phyloP scores from a whole-genome alignment of 1,140 invertebrate genomes.

The Brachionus paranguensis region DNA sequence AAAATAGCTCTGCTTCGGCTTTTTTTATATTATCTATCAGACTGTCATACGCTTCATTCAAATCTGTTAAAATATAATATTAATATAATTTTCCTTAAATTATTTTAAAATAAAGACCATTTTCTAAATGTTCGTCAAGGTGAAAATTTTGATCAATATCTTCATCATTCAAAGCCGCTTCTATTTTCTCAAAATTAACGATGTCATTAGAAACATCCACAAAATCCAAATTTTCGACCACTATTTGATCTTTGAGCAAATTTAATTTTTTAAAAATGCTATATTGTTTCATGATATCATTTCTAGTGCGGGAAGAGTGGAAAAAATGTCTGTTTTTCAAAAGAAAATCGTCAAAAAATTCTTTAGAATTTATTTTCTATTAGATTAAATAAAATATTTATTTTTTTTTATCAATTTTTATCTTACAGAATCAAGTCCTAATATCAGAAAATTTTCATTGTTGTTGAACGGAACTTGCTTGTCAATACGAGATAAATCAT shows the following conservation, averaged over 20 bases:
- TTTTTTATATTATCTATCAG: neutral
- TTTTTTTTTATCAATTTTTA: neutral
- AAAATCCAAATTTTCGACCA: neutral
- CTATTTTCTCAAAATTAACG: neutral
- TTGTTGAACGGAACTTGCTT: neutral
- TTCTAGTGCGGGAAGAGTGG: neutral
- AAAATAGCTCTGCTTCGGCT: neutral
- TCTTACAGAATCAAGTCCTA: constrained; percentile 25
- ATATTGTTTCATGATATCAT: neutral
- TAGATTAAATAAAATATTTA: neutral
- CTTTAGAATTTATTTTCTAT: neutral
- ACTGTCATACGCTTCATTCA: neutral
- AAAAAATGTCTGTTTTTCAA: constrained; percentile 1
- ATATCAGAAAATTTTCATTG: neutral
- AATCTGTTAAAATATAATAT: neutral
- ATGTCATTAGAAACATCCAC: neutral
- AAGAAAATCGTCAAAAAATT: constrained; percentile 27
- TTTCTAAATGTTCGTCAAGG: neutral
- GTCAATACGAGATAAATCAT: neutral
- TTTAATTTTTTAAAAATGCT: neutral
- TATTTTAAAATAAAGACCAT: neutral
- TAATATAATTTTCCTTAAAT: neutral
- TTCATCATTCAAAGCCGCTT: neutral
- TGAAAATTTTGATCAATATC: neutral
- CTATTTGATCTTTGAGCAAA: neutral